Percentiles rank a stretch among this genome's conserved stretches.
phyloP scores from a whole-genome alignment of 1,140 invertebrate species.

The Stratiolaelaps scimitus region DNA sequence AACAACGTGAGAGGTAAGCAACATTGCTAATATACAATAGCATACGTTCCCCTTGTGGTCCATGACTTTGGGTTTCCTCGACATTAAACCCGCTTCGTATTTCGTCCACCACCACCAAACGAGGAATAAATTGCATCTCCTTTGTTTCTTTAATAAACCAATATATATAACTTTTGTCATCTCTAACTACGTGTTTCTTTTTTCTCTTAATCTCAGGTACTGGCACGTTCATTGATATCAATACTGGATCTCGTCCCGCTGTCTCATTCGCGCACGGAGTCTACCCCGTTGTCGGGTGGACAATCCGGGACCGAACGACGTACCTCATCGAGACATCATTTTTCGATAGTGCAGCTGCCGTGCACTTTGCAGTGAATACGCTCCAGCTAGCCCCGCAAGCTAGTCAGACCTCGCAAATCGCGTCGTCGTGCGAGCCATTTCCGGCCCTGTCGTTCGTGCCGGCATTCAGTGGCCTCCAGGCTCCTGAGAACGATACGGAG shows the following conservation, averaged over 20 bases:
- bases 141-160: too few relatives aligned
- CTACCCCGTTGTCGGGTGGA: constrained; percentile 5
- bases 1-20: too few relatives aligned
- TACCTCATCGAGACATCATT: constrained; percentile 6
- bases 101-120: too few relatives aligned
- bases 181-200: too few relatives aligned
- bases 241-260: constrained; percentile 62
- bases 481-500: not conserved
- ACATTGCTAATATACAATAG: too few relatives aligned
- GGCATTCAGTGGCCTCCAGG: not conserved
- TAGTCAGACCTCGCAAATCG: not conserved
- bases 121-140: too few relatives aligned
- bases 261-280: constrained; percentile 49
- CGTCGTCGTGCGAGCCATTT: not conserved
- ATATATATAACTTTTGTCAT: too few relatives aligned
- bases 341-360: constrained; percentile 8
- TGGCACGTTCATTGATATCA: constrained; percentile 78
- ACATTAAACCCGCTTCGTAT: too few relatives aligned
- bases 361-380: not conserved
- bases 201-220: constrained; percentile 52
- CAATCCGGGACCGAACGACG: not conserved
- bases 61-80: too few relatives aligned
- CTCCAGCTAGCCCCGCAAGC: not conserved
- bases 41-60: too few relatives aligned
- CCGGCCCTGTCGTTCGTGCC: not conserved